Percentiles rank a stretch among this genome's conserved stretches.
phyloP scores from a whole-genome alignment of 2,797 vertebrate species.

The Tragelaphus oryx region DNA sequence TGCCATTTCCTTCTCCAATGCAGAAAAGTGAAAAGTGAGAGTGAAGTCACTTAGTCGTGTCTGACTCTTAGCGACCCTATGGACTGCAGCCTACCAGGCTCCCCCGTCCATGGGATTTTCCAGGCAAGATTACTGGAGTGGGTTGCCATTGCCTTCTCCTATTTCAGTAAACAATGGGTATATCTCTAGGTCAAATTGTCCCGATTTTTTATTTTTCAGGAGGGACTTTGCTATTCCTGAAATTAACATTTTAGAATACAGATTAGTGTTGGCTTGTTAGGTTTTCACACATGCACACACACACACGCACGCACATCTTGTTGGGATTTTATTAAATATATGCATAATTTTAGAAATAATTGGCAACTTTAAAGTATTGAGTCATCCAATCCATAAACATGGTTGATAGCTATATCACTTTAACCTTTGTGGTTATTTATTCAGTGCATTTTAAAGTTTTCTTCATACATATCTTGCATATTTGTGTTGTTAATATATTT shows the following conservation, averaged over 20 bases:
- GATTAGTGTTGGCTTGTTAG: background rate
- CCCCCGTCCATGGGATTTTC: too few species aligned
- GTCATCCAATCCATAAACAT: background rate
- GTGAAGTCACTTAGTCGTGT: too few species aligned
- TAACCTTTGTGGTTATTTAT: background rate
- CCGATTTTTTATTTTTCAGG: background rate
- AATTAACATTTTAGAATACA: background rate
- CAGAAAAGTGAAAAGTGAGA: too few species aligned
- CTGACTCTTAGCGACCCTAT: too few species aligned
- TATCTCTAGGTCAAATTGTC: background rate
- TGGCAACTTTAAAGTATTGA: background rate
- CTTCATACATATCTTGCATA: background rate
- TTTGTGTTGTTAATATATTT: too few species aligned
- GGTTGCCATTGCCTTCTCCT: too few species aligned
- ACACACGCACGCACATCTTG: rapidly evolving
- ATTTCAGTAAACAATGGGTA: background rate
- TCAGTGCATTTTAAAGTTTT: background rate
- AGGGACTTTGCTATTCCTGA: background rate
- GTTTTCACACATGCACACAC: background rate
- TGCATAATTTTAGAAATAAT: background rate
- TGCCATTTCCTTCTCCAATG: too few species aligned
- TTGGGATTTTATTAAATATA: background rate
- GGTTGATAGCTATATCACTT: background rate
- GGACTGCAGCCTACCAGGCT: too few species aligned
- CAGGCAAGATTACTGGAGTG: too few species aligned